Base-by-base conservation (phyloP, 2,797 vertebrate species). In the Netta rufina region DNA sequence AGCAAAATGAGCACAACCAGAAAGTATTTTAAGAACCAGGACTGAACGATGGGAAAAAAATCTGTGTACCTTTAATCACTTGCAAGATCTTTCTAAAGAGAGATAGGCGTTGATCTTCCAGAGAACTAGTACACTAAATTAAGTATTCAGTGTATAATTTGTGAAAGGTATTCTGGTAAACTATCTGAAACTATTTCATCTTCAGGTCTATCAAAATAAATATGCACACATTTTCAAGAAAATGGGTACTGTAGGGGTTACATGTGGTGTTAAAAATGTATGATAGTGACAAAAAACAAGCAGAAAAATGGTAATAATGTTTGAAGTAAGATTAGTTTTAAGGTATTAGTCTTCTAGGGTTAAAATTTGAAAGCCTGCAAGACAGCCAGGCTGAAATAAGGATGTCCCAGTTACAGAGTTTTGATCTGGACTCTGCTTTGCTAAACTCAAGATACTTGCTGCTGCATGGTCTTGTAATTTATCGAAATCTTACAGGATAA, bases 1-100 rank as follows among this genome's bases (percentile, higher is more conserved):
- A 96, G 92, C 88, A 95, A 96, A 90, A 96, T 94, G 80, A 95
- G 83, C 84, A 93, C 80, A 94, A 92, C 64, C 60, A 92, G 32
- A 94, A 90, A 92, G 39, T 71, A 90, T 91, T 96, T 88, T 74
- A 84, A 74, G 80, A 86, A 91, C 80, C 95, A 92, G 65, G 83
- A n/a, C 54, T 89, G 83, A 95, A 64, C 16, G 36, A 60, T 87
- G 93, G 74, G 90, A 96, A 93, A 90, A 90, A 51, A 76, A 88
- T 76, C 53, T 51, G 28, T 76, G 83, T 74, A 33, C 89, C 78
- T 94, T 93, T 94, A 95, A 95, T 96, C 80, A 0, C 86, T 74
- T 71, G 60, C 62, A 92, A 84, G 74, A 95, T 96, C 93, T 96
- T 74, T 95, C 90, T 94, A 43, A 96, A 89, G 94, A 82, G 53